Evolutionary conservation across 2,113 vertebrate genomes (phyloP).

Genomic region (Cyphomyrus plagiostoma): DNA sequence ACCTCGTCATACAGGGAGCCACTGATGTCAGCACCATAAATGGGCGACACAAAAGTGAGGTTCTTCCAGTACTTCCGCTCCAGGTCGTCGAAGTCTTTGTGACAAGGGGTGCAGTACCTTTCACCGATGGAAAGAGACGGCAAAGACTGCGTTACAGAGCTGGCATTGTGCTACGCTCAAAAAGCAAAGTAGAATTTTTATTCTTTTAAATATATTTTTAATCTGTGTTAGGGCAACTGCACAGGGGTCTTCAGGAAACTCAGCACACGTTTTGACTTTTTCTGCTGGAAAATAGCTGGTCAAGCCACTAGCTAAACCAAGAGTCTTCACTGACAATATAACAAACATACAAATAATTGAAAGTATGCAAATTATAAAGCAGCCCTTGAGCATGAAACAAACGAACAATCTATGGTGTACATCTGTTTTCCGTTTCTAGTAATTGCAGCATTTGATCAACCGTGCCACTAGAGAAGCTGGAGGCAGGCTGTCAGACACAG

Average conservation of each 20-base stretch:
- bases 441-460: neutral
- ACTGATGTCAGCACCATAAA: constrained; percentile 93
- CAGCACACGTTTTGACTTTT: neutral
- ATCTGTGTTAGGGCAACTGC: neutral
- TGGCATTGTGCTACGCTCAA: neutral
- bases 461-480: neutral
- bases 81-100: constrained; percentile 93
- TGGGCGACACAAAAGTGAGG: constrained; percentile 88
- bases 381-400: neutral
- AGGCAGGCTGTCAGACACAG: too few relatives aligned
- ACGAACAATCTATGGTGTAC: neutral
- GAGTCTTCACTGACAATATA: neutral
- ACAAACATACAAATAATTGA: neutral
- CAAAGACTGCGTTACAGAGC: neutral
- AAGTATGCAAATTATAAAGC: neutral
- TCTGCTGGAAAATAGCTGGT: neutral
- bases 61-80: constrained; percentile 99
- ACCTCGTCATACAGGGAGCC: constrained; percentile 93
- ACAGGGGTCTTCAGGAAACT: neutral
- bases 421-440: neutral
- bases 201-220: neutral
- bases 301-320: neutral
- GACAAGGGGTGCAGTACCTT: constrained; percentile 90
- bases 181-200: neutral
- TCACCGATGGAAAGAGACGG: neutral